Evolutionary conservation across 2,113 vertebrate species (phyloP), one percentile per base, ranked within the genome.

Genomic region (Natator depressus): DNA sequence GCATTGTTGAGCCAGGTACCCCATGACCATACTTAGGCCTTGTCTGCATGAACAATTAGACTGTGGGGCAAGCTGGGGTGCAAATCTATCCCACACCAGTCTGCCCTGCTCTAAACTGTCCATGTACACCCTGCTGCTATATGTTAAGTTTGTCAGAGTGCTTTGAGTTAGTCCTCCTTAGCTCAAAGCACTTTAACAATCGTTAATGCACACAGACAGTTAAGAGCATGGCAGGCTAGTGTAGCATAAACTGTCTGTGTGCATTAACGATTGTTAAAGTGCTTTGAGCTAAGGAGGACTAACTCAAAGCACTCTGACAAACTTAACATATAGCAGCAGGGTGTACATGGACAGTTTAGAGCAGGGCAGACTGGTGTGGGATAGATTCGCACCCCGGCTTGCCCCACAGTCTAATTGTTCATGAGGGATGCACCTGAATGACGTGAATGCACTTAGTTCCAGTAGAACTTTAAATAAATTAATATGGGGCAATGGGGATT

Each of bases 391-490:
- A 22, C 19, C n/a, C 14, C 65, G 22, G 19, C 20, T 72, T 72
- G 65, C n/a, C 53, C 53, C 57, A 59, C 65, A n/a, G 35, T 65
- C 31, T 35, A 69, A n/a, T 69, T 19, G 31, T 38, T 38, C 19
- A 20, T 11, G 35, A n/a, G 29, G 62, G 50, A 54, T 7, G 81
- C 88, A 12, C 54, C 59, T 84, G 62, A 84, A 86, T 49, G 84
- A 78, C 54, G 46, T 54, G 49, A 51, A 82, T 84, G 29, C 49
- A 20, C 51, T 88, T 90, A 53, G 55, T 79, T 82, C 80, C 78
- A 93, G n/a, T 10, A 24, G 38, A 62, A 79, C 86, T 55, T 87
- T 81, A 92, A 89, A 89, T 51, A 91, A 95, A 78, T 80, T 91
- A 55, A 85, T 87, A 46, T 31, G 54, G 29, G 19, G 12, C n/a